Conservation (phyloP, 2,113 vertebrate genomes). For the Salvelinus sp. region DNA sequence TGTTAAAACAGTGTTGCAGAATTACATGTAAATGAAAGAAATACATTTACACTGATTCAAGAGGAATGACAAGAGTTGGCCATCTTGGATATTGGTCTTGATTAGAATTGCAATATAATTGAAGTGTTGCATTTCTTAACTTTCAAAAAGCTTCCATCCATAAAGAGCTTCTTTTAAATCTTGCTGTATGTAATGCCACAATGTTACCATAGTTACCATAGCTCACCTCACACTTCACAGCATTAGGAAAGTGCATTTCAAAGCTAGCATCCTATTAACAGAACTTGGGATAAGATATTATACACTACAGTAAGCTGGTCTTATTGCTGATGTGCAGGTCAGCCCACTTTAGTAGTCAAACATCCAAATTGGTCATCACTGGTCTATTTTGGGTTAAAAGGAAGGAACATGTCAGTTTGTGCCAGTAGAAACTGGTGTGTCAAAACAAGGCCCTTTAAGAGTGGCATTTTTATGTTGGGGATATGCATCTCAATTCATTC, state of each 20-base stretch:
- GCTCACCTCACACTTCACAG: background rate
- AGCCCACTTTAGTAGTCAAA: constrained; percentile 30
- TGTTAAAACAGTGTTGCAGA: background rate
- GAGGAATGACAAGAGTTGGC: constrained; percentile 4
- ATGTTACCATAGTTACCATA: background rate
- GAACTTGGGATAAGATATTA: background rate
- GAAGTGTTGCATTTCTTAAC: background rate
- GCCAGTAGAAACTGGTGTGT: constrained; percentile 17
- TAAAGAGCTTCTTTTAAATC: background rate
- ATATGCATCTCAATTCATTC: constrained; percentile 46
- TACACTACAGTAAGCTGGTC: background rate
- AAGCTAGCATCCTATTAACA: background rate
- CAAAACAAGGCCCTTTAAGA: constrained; percentile 15
- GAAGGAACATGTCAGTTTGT: constrained; percentile 31
- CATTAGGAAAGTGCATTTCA: background rate
- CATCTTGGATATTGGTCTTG: constrained; percentile 4
- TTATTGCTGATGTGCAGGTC: constrained; percentile 30
- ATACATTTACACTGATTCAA: background rate
- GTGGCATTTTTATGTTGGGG: constrained; percentile 8
- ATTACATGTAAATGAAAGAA: constrained; percentile 10
- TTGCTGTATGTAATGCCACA: background rate
- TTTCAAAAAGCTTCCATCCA: background rate
- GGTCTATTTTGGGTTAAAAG: constrained; percentile 32
- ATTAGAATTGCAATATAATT: background rate
- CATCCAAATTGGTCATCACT: constrained; percentile 26